Base-by-base conservation (phyloP, 1,140 invertebrate species). In the Schlechtendalia chinensis region DNA sequence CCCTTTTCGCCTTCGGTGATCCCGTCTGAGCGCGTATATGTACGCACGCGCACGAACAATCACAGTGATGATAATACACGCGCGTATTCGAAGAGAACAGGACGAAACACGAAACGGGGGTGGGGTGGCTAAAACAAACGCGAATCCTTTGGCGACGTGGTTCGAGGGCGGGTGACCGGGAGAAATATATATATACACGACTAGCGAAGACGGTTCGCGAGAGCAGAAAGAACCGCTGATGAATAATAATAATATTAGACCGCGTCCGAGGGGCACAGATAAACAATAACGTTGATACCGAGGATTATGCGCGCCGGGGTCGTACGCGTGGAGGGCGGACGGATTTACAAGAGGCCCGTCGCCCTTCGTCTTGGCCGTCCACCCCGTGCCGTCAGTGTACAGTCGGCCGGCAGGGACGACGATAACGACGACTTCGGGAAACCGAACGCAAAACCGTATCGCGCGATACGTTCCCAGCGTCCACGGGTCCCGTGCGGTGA, bases 281-380 rank as follows among this genome's bases (percentile, higher is more conserved):
- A 75, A 75, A 59, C 72, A 75, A 75, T 75, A 75, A 39, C 45
- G 72, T 39, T 75, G 54, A 59, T 45, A n/a, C 29, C 29, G 12
- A 58, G 72, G 54, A 75, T n/a, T 74, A 32, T 29, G 47, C 47
- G 11, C 47, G 47, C 47, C n/a, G n/a, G n/a, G n/a, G n/a, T n/a
- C n/a, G 14, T 50, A 1, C 8, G 67, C 50, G 32, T 39, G 39
- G 22, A 1, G 47, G 24, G 17, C 27, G 45, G 22, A 27, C n/a
- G 67, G 63, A 63, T 32, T 32, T 29, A 32, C 32, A 63, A 63
- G 17, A 63, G 29, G 19, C 27, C 47, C 47, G 47, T 50, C n/a
- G n/a, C n/a, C n/a, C n/a, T n/a, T n/a, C n/a, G n/a, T n/a, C n/a
- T n/a, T n/a, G n/a, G n/a, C n/a, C n/a, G n/a, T n/a, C n/a, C n/a